Evolutionary conservation across 2,797 vertebrate genomes (phyloP).

Genomic region (Luscinia luscinia): DNA sequence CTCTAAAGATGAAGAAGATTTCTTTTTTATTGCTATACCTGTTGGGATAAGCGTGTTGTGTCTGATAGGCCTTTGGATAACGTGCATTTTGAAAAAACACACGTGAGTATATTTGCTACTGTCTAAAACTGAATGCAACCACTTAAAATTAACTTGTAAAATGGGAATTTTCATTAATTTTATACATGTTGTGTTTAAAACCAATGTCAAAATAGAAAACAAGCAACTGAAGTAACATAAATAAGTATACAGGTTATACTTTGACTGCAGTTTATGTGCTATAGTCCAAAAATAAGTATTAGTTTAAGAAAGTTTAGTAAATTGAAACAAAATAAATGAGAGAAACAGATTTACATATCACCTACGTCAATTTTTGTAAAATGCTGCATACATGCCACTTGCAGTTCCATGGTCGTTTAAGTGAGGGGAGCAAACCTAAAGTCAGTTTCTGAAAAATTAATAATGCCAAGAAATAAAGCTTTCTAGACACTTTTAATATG

Average conservation of each 20-base stretch:
- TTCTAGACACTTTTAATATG: not conserved
- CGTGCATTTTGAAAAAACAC: slow-evolving; percentile 61
- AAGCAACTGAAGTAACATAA: not conserved
- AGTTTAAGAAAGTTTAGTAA: not conserved
- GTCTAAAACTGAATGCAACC: not conserved
- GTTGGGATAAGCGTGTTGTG: slow-evolving; percentile 68
- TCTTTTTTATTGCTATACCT: slow-evolving; percentile 28
- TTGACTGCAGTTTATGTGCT: not conserved
- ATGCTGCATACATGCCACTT: not conserved
- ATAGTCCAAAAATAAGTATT: not conserved
- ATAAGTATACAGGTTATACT: not conserved
- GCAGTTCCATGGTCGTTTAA: not conserved
- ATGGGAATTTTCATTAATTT: not conserved
- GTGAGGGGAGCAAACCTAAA: not conserved
- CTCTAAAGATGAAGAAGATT: slow-evolving; percentile 66
- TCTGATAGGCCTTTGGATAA: slow-evolving; percentile 56
- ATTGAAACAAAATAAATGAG: not conserved
- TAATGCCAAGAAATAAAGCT: not conserved
- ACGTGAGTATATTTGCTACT: slow-evolving; percentile 60
- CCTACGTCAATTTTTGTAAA: not conserved
- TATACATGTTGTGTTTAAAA: not conserved
- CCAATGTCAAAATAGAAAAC: not conserved
- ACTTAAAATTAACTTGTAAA: not conserved
- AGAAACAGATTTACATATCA: not conserved
- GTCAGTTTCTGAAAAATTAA: not conserved